Base-by-base conservation (phyloP, 2,797 vertebrate genomes). In the Chelonia mydas region DNA sequence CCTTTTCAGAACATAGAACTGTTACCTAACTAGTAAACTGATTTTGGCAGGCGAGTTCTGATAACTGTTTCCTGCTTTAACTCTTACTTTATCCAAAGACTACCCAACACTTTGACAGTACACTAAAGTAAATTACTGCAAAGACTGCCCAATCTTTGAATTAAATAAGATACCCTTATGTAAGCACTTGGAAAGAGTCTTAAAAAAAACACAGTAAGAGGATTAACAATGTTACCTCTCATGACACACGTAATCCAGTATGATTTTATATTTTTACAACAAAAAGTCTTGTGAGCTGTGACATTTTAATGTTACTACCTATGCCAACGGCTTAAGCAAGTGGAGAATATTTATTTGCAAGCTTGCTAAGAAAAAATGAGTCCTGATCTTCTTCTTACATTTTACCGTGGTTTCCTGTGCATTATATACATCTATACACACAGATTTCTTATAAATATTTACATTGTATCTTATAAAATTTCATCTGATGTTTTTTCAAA, bases 41-140 rank as follows among this genome's bases (percentile, higher is more conserved):
- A 51, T 53, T 95, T 28, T 86, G 92, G 87, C 83, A 94, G 88
- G 83, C 2, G 16, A 92, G 81, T 74, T 94, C 61, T 85, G 95
- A 94, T 79, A 93, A 89, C 55, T 83, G 81, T 93, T 96, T 96
- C 86, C 91, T 93, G 94, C 86, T 97, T 95, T 96, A 80, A 74
- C 84, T 95, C 95, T 77, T 95, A 86, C 89, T 72, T 86, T 85
- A 89, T 85, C 85, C 81, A n/a, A 0, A 94, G 94, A 95, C 88
- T 89, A 94, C 91, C 90, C 37, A 9, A 91, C 53, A 84, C 78
- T 83, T 88, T 15, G 37, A 81, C 21, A 91, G 76, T 11, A 49
- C 8, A 49, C 8, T 28, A 16, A 61, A 76, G n/a, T 81, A 81
- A 90, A 50, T 37, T 81, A 85, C 0, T 95, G 33, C 57, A 91